phyloP scores from a whole-genome alignment of 2,797 vertebrate species.

The Chiloscyllium punctatum region DNA sequence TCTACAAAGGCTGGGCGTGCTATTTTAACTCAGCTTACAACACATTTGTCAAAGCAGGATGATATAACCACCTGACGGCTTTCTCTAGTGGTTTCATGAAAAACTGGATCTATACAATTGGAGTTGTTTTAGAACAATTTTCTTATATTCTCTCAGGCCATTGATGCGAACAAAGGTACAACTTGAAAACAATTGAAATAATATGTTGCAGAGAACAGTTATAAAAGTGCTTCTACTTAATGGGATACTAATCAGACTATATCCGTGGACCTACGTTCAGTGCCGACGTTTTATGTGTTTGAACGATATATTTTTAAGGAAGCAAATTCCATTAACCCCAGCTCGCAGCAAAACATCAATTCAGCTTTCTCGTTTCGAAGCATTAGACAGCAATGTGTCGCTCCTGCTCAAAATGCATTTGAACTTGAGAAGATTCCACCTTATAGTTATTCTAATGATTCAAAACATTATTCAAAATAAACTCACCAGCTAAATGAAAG shows the following conservation, averaged over 20 bases:
- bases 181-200: neutral
- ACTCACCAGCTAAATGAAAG: neutral
- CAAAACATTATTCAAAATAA: slow-evolving; percentile 3
- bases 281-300: neutral
- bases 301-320: neutral
- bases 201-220: neutral
- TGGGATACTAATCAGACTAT: neutral
- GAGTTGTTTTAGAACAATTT: neutral
- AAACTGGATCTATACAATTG: neutral
- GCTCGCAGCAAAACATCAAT: neutral
- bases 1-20: neutral
- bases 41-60: neutral
- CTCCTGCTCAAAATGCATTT: neutral
- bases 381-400: neutral
- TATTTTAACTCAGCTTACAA: neutral
- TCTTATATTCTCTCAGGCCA: too few species aligned
- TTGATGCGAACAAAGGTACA: neutral
- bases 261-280: neutral
- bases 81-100: neutral
- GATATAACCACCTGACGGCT: neutral
- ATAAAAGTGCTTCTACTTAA: neutral
- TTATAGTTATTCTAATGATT: neutral
- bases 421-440: neutral
- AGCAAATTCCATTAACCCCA: neutral
- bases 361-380: neutral